Conservation (phyloP, 2,113 vertebrate genomes). For the Grammomys dolichurus region DNA sequence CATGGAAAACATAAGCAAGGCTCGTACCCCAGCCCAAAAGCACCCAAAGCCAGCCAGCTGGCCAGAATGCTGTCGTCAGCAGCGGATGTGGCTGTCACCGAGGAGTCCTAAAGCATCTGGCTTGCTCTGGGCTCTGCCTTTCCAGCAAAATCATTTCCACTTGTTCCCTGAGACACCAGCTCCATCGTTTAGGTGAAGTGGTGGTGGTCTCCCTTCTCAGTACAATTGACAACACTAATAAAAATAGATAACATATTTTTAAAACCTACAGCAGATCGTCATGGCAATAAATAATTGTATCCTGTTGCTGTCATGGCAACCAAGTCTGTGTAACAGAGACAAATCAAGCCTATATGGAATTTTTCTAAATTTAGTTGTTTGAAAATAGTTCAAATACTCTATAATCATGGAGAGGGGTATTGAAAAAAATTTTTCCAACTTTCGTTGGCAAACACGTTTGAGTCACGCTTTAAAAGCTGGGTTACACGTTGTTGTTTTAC, state of each 20-base stretch:
- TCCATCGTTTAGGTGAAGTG: slow-evolving; percentile 67
- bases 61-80: background rate
- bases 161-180: slow-evolving; percentile 49
- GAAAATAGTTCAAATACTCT: slow-evolving; percentile 87
- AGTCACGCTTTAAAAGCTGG: background rate
- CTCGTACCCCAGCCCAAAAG: background rate
- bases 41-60: background rate
- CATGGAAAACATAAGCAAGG: background rate
- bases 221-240: slow-evolving; percentile 87
- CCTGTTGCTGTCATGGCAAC: slow-evolving; percentile 89
- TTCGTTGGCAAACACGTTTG: slow-evolving; percentile 73
- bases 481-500: slow-evolving; percentile 23
- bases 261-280: slow-evolving; percentile 89
- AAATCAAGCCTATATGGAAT: slow-evolving; percentile 85
- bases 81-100: background rate
- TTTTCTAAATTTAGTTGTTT: slow-evolving; percentile 88
- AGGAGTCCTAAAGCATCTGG: slow-evolving; percentile 22
- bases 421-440: slow-evolving; percentile 53
- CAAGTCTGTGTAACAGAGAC: slow-evolving; percentile 85
- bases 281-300: slow-evolving; percentile 91
- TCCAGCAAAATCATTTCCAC: slow-evolving; percentile 43
- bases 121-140: background rate
- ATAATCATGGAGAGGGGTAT: slow-evolving; percentile 79
- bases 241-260: slow-evolving; percentile 89
- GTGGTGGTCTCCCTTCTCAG: slow-evolving; percentile 80